Evolutionary conservation across 2,113 vertebrate species (phyloP).

Genomic region (Zingel zingel): DNA sequence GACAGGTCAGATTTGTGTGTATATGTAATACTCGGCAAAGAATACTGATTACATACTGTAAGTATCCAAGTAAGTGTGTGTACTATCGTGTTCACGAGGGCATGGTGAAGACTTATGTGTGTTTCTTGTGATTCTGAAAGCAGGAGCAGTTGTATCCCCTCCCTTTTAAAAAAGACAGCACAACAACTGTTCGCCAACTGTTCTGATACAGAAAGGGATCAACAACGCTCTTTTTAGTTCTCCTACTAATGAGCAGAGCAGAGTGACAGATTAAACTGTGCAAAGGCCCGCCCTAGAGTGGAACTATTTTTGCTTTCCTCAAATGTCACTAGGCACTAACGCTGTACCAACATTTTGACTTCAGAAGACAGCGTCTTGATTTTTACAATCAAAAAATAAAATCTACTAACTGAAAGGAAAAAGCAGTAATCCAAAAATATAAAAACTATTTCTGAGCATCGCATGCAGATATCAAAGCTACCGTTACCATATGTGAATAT

Average conservation of each 20-base stretch:
- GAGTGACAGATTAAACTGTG: constrained; percentile 70
- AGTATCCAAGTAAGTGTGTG: background rate
- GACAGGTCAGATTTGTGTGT: background rate
- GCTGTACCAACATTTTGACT: constrained; percentile 57
- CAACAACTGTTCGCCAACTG: constrained; percentile 61
- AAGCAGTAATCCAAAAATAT: constrained; percentile 44
- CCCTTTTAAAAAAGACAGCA: constrained; percentile 45
- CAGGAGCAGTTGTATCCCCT: constrained; percentile 19
- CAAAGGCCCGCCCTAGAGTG: constrained; percentile 47
- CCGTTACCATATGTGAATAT: constrained; percentile 14
- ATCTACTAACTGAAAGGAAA: constrained; percentile 28
- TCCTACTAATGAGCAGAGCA: constrained; percentile 68
- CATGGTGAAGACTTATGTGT: constrained; percentile 6
- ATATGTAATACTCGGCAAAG: background rate
- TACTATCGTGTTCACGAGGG: background rate
- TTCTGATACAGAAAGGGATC: constrained; percentile 45
- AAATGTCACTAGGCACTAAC: constrained; percentile 60
- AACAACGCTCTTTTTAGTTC: constrained; percentile 21
- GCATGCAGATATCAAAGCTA: constrained; percentile 1
- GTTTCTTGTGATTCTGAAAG: constrained; percentile 20
- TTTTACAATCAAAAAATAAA: constrained; percentile 35
- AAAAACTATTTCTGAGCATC: constrained; percentile 9
- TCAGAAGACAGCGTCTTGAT: constrained; percentile 39
- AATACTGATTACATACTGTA: constrained; percentile 13
- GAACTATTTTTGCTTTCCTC: constrained; percentile 68